phyloP scores from a whole-genome alignment of 2,888 invertebrate species.

The Myathropa florea region DNA sequence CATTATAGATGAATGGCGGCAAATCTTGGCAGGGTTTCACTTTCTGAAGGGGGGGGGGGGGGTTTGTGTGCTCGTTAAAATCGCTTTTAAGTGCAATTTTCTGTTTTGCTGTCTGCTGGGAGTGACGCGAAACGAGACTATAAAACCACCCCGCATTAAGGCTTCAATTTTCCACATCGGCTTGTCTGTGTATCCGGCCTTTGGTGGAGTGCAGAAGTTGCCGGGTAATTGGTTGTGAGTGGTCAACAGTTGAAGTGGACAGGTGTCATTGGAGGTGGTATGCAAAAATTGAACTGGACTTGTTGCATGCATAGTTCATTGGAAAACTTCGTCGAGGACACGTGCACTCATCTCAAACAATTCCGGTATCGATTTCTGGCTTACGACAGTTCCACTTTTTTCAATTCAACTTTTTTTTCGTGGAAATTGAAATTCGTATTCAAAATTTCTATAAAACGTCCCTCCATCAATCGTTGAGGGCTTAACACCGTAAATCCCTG shows the following conservation, averaged over 20 bases:
- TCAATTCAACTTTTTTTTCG: too few relatives aligned
- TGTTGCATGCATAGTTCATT: too few relatives aligned
- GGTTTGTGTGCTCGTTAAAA: background rate
- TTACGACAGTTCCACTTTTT: too few relatives aligned
- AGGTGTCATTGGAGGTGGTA: too few relatives aligned
- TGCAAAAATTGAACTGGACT: too few relatives aligned
- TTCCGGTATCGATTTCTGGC: too few relatives aligned
- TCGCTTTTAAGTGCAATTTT: slow-evolving; percentile 26
- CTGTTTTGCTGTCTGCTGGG: slow-evolving; percentile 1
- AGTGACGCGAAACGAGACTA: background rate
- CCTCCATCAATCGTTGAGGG: too few relatives aligned
- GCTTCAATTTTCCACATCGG: background rate
- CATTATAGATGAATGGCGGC: background rate
- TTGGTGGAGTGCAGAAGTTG: background rate
- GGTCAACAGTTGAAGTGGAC: too few relatives aligned
- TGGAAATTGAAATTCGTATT: too few relatives aligned
- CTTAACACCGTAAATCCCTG: background rate
- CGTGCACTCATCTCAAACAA: too few relatives aligned
- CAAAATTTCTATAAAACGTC: background rate
- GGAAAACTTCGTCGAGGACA: too few relatives aligned
- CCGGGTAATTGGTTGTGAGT: too few relatives aligned
- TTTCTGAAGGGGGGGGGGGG: background rate
- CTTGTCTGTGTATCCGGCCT: background rate
- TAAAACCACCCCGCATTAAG: background rate
- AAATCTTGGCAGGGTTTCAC: background rate